Conservation (phyloP, 2,888 invertebrate genomes). For the Nowickia ferox region DNA sequence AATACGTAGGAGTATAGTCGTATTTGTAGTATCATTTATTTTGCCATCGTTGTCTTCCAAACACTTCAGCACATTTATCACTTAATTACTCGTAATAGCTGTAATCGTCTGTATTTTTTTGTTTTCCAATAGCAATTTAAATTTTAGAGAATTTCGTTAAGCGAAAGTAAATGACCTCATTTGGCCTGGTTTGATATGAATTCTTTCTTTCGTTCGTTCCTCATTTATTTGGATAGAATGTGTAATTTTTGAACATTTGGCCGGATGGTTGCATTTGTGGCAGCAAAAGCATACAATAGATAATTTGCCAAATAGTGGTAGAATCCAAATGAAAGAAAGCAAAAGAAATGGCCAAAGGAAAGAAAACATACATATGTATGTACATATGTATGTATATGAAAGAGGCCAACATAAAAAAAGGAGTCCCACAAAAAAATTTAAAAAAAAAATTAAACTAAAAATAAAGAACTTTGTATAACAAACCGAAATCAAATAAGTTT, state of each 20-base stretch:
- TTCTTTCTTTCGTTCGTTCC: constrained; percentile 13
- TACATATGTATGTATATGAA: not conserved
- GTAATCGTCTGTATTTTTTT: constrained; percentile 12
- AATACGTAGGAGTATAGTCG: too few relatives aligned
- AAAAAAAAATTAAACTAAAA: constrained; percentile 8
- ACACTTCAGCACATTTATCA: constrained; percentile 46
- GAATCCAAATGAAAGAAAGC: constrained; percentile 23
- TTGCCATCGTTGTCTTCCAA: constrained; percentile 22
- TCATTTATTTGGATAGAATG: constrained; percentile 36
- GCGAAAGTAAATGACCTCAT: constrained; percentile 74
- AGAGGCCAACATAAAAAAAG: constrained; percentile 50
- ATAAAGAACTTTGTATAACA: constrained; percentile 52
- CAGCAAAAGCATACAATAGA: constrained; percentile 50
- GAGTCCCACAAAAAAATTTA: constrained; percentile 34
- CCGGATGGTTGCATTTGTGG: constrained; percentile 60
- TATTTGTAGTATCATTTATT: constrained; percentile 12
- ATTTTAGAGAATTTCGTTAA: constrained; percentile 58
- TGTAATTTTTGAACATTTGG: constrained; percentile 67
- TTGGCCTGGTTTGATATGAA: constrained; percentile 70
- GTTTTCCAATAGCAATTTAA: constrained; percentile 33
- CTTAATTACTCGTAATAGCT: constrained; percentile 54
- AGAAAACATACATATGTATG: not conserved
- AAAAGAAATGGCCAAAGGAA: constrained; percentile 38
- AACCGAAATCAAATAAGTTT: constrained; percentile 57
- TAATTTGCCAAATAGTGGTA: constrained; percentile 68